These are phyloP conservation scores for Clostera curtula DNA, from an alignment of 2,888 invertebrate genomes.

Conservation along the genomic window DNA sequence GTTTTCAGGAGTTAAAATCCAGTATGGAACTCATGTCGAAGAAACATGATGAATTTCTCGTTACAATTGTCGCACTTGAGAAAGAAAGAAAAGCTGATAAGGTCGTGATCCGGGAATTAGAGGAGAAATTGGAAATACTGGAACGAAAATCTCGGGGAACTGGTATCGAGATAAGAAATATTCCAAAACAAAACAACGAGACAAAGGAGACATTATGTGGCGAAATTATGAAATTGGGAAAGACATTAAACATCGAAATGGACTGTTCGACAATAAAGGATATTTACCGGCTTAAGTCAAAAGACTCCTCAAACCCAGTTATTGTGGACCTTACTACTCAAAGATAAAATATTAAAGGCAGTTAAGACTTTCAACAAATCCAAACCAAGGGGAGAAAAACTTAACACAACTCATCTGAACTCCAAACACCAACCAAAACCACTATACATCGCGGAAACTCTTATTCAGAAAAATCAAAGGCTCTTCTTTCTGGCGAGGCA, in stretches of 20 bases:
- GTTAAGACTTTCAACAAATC: conserved; percentile 11
- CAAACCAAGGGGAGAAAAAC: conserved; percentile 5
- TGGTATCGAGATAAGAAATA: conserved; percentile 8
- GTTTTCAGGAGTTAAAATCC: too few species aligned
- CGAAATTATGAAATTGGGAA: conserved; percentile 1
- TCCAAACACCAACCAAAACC: conserved; percentile 6
- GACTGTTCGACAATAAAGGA: conserved; percentile 6
- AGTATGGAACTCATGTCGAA: too few species aligned
- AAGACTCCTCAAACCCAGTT: conserved; percentile 9
- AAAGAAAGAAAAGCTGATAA: neutral
- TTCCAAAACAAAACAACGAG: conserved; percentile 3
- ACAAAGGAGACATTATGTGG: conserved; percentile 1
- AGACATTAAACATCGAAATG: neutral
- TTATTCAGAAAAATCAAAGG: conserved; percentile 9
- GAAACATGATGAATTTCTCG: conserved; percentile 4
- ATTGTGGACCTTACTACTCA: conserved; percentile 11
- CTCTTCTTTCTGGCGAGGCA: conserved; percentile 8
- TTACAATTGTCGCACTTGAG: conserved; percentile 1
- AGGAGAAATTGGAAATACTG: conserved; percentile 4
- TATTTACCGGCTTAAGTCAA: conserved; percentile 7
- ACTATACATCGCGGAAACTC: conserved; percentile 8
- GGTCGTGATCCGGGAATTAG: neutral
- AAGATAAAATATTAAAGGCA: conserved; percentile 8
- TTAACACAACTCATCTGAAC: conserved; percentile 9
- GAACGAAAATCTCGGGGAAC: conserved; percentile 5